These are phyloP conservation scores for Syngnathoides biaculeatus DNA, from an alignment of 2,113 vertebrate species.

Conservation along the genomic window DNA sequence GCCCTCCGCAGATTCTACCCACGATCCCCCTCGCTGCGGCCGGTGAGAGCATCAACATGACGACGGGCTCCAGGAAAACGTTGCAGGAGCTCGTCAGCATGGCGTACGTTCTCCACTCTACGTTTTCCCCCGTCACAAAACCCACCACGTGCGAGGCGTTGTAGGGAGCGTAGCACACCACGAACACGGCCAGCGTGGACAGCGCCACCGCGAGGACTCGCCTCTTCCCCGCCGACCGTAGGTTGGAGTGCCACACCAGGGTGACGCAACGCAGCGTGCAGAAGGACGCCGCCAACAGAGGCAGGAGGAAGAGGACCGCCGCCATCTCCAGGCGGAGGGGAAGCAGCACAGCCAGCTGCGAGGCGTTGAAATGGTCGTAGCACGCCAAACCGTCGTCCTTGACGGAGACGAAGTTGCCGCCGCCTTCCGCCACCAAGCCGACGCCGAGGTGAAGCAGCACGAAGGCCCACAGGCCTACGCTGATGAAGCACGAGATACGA, in stretches of 20 bases:
- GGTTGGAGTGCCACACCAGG: constrained; percentile 65
- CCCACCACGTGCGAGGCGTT: constrained; percentile 77
- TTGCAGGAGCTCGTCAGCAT: constrained; percentile 74
- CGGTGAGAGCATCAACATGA: constrained; percentile 75
- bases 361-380: constrained; percentile 65
- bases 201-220: constrained; percentile 69
- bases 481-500: constrained; percentile 67
- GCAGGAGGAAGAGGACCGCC: constrained; percentile 66
- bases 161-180: constrained; percentile 79
- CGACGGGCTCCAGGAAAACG: constrained; percentile 75
- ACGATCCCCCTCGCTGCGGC: constrained; percentile 49
- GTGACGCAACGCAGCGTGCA: constrained; percentile 74
- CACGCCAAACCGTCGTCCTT: constrained; percentile 47
- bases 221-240: constrained; percentile 60
- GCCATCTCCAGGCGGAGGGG: constrained; percentile 76
- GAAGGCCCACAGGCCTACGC: constrained; percentile 64
- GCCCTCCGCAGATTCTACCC: constrained; percentile 49
- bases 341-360: constrained; percentile 69
- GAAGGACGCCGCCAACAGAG: constrained; percentile 65
- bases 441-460: constrained; percentile 68
- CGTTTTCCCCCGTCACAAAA: constrained; percentile 36
- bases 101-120: constrained; percentile 66
- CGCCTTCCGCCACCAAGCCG: constrained; percentile 56
- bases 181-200: constrained; percentile 71
- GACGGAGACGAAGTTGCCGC: constrained; percentile 52